Base-by-base conservation (phyloP, 2,888 invertebrate genomes). In the Sycophila texana region DNA sequence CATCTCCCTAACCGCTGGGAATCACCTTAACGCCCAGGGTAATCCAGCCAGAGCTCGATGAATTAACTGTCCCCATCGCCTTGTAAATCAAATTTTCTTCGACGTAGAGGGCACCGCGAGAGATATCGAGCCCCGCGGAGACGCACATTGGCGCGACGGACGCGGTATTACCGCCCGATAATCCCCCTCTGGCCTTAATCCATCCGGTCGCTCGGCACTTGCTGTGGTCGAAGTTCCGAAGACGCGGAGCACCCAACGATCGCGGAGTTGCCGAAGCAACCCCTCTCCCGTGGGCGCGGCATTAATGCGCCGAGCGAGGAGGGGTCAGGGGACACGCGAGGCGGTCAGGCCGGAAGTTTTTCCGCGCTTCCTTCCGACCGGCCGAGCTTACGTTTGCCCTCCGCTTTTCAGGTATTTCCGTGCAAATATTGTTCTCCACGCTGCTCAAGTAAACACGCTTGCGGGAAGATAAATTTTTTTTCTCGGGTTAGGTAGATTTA, bases 1-100 rank as follows among this genome's bases (percentile, higher is more conserved):
- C 39, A 39, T 39, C 61, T n/a, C 16, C 53, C 53, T 16, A 53
- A 53, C 18, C 53, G 47, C 72, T 26, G 2, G 55, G 14, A 74
- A 74, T 74, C 66, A 18, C 74, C 60, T 60, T 58, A 74, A 74
- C 74, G 58, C 66, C 74, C 57, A 18, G 30, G 53, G n/a, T 73
- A 63, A 73, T 53, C 61, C 47, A 7, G 20, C 30, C 26, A 26
- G 3, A 26, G 22, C 22, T 7, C n/a, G 22, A 74, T 65, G 65
- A 74, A 65, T 74, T 65, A 65, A 55, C 73, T 26, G 12, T 26
- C 55, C 60, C 20, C 47, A 0, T 0, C 47, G 47, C 22, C 63
- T 63, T 53, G 51, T 73, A 73, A 61, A 73, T 63, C 63, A 73
- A 73, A 73, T 51, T 60, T 60, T 61, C 22, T 30, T 39, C n/a